A percentile compares a stretch with the other conserved stretches of the same genome.
Evolutionary conservation across 2,113 vertebrate genomes (phyloP).

Genomic region (Phycodurus eques): DNA sequence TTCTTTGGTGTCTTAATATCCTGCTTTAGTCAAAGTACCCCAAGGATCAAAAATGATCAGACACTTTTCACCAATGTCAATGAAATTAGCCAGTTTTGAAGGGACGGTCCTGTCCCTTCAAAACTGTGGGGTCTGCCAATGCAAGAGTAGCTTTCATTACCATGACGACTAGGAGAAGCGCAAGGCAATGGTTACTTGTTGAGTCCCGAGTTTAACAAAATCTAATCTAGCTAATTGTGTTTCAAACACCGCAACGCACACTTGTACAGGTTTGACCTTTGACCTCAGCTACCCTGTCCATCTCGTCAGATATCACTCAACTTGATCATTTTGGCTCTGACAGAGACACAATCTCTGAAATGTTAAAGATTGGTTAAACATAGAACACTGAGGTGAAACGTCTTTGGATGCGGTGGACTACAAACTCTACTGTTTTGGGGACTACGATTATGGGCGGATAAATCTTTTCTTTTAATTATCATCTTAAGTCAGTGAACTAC

Average conservation of each 20-base stretch:
- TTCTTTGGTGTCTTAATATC: neutral
- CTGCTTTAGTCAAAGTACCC: neutral
- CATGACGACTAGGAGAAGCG: too few relatives aligned
- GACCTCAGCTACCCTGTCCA: neutral
- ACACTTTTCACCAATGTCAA: neutral
- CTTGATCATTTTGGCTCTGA: too few relatives aligned
- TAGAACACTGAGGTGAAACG: neutral
- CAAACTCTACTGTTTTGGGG: neutral
- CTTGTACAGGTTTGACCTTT: neutral
- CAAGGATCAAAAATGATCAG: neutral
- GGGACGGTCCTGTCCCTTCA: too few relatives aligned
- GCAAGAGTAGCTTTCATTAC: too few relatives aligned
- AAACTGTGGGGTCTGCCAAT: too few relatives aligned
- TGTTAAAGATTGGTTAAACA: neutral
- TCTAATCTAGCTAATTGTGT: neutral
- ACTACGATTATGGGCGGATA: neutral
- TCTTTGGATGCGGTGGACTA: neutral
- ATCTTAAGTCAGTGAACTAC: conserved; percentile 61
- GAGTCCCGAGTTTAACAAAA: neutral
- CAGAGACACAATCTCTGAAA: neutral
- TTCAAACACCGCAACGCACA: neutral
- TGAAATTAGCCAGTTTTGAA: neutral
- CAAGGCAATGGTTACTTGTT: too few relatives aligned
- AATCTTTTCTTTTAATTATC: neutral
- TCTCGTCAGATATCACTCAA: neutral